phyloP scores from a whole-genome alignment of 1,140 invertebrate species.

The Lysiphlebus fabarum region DNA sequence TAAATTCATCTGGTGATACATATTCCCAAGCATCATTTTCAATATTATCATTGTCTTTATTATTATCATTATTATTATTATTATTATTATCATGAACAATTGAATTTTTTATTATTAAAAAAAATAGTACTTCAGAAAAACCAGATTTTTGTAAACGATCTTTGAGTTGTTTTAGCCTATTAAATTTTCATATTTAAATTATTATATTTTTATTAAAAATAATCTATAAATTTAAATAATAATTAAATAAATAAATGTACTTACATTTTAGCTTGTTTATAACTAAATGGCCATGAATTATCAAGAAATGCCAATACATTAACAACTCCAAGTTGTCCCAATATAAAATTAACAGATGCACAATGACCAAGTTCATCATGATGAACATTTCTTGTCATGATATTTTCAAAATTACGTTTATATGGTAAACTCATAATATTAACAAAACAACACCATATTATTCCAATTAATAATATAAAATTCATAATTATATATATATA shows the following conservation, averaged over 20 bases:
- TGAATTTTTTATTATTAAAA: slow-evolving; percentile 29
- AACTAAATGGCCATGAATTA: slow-evolving; percentile 38
- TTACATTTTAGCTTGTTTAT: slow-evolving; percentile 42
- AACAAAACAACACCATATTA: no score
- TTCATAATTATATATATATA: no score
- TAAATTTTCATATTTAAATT: no score
- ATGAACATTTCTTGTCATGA: not conserved
- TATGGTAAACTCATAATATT: no score
- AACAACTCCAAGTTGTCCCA: slow-evolving; percentile 33
- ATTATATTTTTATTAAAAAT: no score
- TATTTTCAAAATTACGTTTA: not conserved
- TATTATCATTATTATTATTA: slow-evolving; percentile 8
- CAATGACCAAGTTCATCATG: slow-evolving; percentile 35
- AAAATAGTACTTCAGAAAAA: slow-evolving; percentile 36
- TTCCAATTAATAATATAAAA: no score
- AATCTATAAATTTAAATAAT: not conserved
- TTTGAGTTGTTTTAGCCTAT: slow-evolving; percentile 39
- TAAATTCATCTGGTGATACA: slow-evolving; percentile 28
- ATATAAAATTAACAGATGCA: slow-evolving; percentile 28
- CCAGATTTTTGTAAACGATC: slow-evolving; percentile 36
- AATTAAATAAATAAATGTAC: slow-evolving; percentile 18
- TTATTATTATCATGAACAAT: not conserved
- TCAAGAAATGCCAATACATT: slow-evolving; percentile 45
- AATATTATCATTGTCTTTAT: slow-evolving; percentile 25
- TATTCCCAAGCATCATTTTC: slow-evolving; percentile 35